A percentile compares a stretch with the other conserved stretches of the same genome.
Conservation (phyloP, 2,113 vertebrate genomes). For the Oncorhynchus kisutch region DNA sequence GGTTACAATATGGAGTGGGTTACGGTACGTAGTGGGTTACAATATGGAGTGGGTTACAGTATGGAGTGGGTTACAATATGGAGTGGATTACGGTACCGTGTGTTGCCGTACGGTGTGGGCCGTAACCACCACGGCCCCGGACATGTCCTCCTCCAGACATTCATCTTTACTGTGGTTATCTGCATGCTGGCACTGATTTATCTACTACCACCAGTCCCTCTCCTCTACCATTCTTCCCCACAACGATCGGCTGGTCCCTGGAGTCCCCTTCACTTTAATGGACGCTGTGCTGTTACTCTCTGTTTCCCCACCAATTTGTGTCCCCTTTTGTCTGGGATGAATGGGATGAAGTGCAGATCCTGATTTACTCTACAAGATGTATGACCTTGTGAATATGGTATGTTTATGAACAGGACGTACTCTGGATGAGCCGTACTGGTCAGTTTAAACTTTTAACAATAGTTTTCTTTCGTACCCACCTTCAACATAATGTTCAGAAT, state of each 20-base stretch:
- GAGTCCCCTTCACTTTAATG: constrained; percentile 86
- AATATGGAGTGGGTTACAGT: no score
- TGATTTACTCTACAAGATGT: constrained; percentile 71
- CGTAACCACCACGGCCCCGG: constrained; percentile 78
- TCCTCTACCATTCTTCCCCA: constrained; percentile 80
- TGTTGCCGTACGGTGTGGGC: constrained; percentile 69
- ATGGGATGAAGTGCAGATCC: constrained; percentile 69
- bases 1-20: no score
- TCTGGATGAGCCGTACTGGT: constrained; percentile 55
- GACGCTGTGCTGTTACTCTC: constrained; percentile 81
- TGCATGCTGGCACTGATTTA: constrained; percentile 92
- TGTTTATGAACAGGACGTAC: constrained; percentile 23
- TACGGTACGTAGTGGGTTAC: no score
- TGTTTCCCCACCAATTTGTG: constrained; percentile 82
- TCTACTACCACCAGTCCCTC: constrained; percentile 77
- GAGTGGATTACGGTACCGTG: no score
- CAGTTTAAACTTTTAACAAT: constrained; percentile 52
- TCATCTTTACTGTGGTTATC: constrained; percentile 87
- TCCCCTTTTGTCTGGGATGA: constrained; percentile 73
- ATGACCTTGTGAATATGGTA: constrained; percentile 62
- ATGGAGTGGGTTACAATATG: no score
- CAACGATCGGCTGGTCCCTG: constrained; percentile 81
- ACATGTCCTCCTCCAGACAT: constrained; percentile 86
- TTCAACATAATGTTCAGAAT: constrained; percentile 18
- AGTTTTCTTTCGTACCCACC: constrained; percentile 26